These are phyloP conservation scores for Hydra vulgaris DNA, from an alignment of 30 jellyfish, hydroid and myxozoan genomes.

Conservation along the genomic window DNA sequence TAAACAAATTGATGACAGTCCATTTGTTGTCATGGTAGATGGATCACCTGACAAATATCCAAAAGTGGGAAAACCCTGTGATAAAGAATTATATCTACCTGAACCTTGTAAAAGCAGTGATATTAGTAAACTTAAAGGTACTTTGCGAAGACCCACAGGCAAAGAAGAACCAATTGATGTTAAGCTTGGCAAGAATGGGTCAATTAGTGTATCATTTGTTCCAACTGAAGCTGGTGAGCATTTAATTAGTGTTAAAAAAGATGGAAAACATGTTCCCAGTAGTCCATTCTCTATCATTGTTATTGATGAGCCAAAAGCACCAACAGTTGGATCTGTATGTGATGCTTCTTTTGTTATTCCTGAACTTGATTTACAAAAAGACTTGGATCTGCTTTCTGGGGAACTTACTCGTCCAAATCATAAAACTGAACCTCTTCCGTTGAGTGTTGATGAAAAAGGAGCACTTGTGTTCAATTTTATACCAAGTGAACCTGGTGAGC, in stretches of 20 bases:
- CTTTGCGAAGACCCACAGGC: slow-evolving; percentile 81
- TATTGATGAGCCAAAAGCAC: slow-evolving; percentile 50
- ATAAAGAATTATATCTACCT: slow-evolving; percentile 48
- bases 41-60: slow-evolving; percentile 39
- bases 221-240: slow-evolving; percentile 97
- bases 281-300: slow-evolving; percentile 82
- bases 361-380: slow-evolving; percentile 32
- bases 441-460: slow-evolving; percentile 26
- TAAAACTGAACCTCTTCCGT: slow-evolving; percentile 23
- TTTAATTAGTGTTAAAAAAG: slow-evolving; percentile 66
- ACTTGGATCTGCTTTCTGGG: slow-evolving; percentile 21
- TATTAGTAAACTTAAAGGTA: slow-evolving; percentile 44
- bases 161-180: slow-evolving; percentile 67
- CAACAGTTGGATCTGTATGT: slow-evolving; percentile 88
- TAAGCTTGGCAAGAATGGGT: slow-evolving; percentile 55
- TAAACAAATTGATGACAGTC: slow-evolving; percentile 78
- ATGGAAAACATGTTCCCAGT: slow-evolving; percentile 53
- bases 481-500: slow-evolving; percentile 46
- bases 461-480: slow-evolving; percentile 26
- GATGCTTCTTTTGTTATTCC: slow-evolving; percentile 76
- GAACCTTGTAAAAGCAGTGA: slow-evolving; percentile 61
- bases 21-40: slow-evolving; percentile 54
- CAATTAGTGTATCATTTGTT: slow-evolving; percentile 81
- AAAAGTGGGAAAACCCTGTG: slow-evolving; percentile 84
- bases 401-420: slow-evolving; percentile 27